These are phyloP conservation scores for Thaumetopoea pityocampa DNA, from an alignment of 1,140 invertebrate species.

Conservation along the genomic window DNA sequence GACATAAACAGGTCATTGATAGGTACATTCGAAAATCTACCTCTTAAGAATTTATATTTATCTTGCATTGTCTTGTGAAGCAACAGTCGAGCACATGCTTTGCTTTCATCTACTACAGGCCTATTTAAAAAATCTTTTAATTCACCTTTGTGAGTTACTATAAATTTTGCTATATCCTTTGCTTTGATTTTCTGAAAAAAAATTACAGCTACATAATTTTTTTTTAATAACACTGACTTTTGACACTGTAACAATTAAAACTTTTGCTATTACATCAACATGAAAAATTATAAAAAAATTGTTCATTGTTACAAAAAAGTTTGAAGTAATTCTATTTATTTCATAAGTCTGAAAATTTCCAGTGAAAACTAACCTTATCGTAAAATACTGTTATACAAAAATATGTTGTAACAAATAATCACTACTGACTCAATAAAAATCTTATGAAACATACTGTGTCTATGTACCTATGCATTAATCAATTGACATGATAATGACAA, in stretches of 20 bases:
- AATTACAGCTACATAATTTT: too few relatives aligned
- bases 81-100: conserved; percentile 57
- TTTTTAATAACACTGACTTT: too few relatives aligned
- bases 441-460: too few relatives aligned
- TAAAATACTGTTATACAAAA: too few relatives aligned
- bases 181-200: conserved; percentile 64
- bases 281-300: conserved; percentile 3
- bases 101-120: conserved; percentile 48
- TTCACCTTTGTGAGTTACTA: conserved; percentile 55
- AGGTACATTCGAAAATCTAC: conserved; percentile 49
- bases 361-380: too few relatives aligned
- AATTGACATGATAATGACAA: too few relatives aligned
- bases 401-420: too few relatives aligned
- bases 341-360: too few relatives aligned
- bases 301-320: too few relatives aligned
- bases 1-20: conserved; percentile 66
- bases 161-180: conserved; percentile 56
- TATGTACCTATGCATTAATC: too few relatives aligned
- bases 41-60: conserved; percentile 56
- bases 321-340: too few relatives aligned
- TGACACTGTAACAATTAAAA: not conserved
- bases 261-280: not conserved
- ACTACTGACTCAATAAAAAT: too few relatives aligned
- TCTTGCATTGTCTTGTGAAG: conserved; percentile 55
- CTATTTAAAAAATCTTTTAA: conserved; percentile 55